Conservation (phyloP, 2,113 vertebrate genomes). For the Nothoprocta pentlandii region DNA sequence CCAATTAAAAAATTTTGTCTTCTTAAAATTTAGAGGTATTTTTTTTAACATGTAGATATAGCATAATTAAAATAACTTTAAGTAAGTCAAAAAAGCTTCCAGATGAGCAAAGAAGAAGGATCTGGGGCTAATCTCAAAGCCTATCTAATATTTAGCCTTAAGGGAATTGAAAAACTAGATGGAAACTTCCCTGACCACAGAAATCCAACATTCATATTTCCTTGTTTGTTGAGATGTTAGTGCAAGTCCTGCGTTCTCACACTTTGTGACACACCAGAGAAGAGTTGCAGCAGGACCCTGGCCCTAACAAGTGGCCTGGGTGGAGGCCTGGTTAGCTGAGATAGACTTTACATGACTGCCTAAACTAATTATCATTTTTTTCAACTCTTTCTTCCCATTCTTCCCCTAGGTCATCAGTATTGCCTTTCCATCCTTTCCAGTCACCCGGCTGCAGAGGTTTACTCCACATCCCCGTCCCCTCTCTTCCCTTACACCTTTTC, state of each 20-base stretch:
- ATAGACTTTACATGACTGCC: neutral
- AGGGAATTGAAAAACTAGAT: neutral
- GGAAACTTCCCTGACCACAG: neutral
- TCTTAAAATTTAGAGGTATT: neutral
- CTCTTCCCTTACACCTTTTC: neutral
- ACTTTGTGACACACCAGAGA: neutral
- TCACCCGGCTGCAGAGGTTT: neutral
- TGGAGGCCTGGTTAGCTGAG: neutral
- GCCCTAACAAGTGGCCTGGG: neutral
- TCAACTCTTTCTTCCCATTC: neutral
- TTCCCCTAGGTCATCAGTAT: neutral
- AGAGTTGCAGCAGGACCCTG: no score
- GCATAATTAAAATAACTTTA: neutral
- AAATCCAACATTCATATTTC: neutral
- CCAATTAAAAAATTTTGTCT: neutral
- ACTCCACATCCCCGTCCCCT: neutral
- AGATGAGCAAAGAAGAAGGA: neutral
- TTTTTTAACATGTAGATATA: neutral
- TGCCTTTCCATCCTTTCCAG: neutral
- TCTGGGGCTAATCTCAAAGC: neutral
- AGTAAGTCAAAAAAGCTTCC: neutral
- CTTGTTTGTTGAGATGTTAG: neutral
- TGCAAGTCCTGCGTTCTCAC: neutral
- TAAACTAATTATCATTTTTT: neutral
- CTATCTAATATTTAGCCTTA: neutral